Conservation (phyloP, 2,888 invertebrate species). For the Neoascia interrupta region DNA sequence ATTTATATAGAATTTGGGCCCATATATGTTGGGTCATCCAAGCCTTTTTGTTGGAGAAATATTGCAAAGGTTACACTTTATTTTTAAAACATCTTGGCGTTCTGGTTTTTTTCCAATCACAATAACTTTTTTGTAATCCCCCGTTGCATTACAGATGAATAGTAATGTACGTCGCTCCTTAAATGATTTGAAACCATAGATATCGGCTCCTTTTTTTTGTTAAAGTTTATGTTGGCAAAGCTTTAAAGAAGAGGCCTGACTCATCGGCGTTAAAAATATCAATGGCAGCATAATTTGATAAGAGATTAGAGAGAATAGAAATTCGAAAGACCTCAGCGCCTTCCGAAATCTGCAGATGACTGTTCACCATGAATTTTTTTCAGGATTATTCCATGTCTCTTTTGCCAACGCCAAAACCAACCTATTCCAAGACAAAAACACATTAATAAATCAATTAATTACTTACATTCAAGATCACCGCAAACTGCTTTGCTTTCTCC, state of each 20-base stretch:
- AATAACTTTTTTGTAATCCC: slow-evolving; percentile 59
- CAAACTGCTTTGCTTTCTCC: slow-evolving; percentile 61
- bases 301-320: slow-evolving; percentile 28
- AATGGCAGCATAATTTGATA: slow-evolving; percentile 21
- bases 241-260: slow-evolving; percentile 48
- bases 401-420: slow-evolving; percentile 44
- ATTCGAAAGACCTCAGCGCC: slow-evolving; percentile 36
- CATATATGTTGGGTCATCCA: slow-evolving; percentile 64
- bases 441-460: neutral
- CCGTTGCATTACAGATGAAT: slow-evolving; percentile 63
- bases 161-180: slow-evolving; percentile 55
- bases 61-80: slow-evolving; percentile 48
- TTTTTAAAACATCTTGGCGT: slow-evolving; percentile 54
- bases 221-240: slow-evolving; percentile 51
- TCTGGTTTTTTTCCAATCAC: slow-evolving; percentile 58
- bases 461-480: slow-evolving; percentile 30
- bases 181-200: slow-evolving; percentile 25
- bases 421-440: neutral
- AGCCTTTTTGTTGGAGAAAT: slow-evolving; percentile 51
- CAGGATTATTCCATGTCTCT: slow-evolving; percentile 29
- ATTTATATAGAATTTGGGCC: slow-evolving; percentile 42
- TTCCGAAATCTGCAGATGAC: slow-evolving; percentile 30
- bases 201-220: slow-evolving; percentile 26
- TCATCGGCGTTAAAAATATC: slow-evolving; percentile 65
- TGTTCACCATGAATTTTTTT: slow-evolving; percentile 34